Conservation (phyloP, 1,140 invertebrate species). For the Leptinotarsa undecemlineata region DNA sequence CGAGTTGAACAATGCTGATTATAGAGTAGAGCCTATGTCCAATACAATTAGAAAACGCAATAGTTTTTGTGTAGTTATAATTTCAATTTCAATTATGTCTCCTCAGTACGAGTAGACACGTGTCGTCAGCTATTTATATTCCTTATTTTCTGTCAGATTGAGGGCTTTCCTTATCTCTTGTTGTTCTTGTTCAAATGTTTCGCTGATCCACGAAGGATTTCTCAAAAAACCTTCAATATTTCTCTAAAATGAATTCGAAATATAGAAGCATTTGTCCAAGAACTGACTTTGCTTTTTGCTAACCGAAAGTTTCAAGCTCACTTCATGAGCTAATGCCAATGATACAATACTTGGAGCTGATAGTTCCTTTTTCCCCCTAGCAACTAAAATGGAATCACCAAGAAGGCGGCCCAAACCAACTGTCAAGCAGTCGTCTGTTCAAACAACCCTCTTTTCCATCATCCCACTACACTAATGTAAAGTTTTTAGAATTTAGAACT, state of each 20-base stretch:
- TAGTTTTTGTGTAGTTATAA: no score
- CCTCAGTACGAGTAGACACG: no score
- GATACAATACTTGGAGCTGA: slow-evolving; percentile 47
- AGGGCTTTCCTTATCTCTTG: slow-evolving; percentile 65
- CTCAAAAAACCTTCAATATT: no score
- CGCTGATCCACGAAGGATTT: not conserved
- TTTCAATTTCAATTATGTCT: no score
- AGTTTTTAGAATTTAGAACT: slow-evolving; percentile 42
- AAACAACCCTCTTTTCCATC: slow-evolving; percentile 34
- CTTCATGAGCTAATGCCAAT: slow-evolving; percentile 43
- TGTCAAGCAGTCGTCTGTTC: slow-evolving; percentile 39
- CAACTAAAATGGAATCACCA: slow-evolving; percentile 45
- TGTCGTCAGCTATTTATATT: not conserved
- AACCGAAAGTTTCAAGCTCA: not conserved
- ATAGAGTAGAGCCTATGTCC: no score
- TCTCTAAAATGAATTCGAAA: no score
- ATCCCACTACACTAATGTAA: slow-evolving; percentile 48
- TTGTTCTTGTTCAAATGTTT: slow-evolving; percentile 17
- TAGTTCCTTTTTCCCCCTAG: slow-evolving; percentile 47
- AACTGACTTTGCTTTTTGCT: not conserved
- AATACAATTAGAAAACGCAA: no score
- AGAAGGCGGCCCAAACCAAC: slow-evolving; percentile 39
- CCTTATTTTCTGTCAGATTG: slow-evolving; percentile 45
- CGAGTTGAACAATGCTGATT: no score
- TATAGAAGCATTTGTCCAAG: slow-evolving; percentile 1